Percentiles rank a stretch among this genome's conserved stretches.
Conservation (phyloP, 2,888 invertebrate genomes). For the Melanargia galathea region DNA sequence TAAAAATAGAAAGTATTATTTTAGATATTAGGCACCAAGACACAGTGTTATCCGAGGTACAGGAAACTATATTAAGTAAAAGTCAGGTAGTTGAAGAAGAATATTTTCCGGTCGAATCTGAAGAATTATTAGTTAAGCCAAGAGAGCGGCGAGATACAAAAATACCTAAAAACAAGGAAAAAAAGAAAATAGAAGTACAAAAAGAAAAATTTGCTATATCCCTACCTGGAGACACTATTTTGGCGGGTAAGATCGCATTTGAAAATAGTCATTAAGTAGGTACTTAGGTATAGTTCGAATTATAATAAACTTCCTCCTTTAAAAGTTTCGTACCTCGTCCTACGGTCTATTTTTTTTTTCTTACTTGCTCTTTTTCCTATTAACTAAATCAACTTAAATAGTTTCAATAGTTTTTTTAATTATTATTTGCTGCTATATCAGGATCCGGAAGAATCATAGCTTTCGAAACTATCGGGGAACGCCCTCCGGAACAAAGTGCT, state of each 20-base stretch:
- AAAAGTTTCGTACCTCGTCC: too few species aligned
- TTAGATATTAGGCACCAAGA: constrained; percentile 70
- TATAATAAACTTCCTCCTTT: too few species aligned
- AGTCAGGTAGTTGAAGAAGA: constrained; percentile 21
- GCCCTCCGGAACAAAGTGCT: constrained; percentile 57
- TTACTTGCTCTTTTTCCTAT: too few species aligned
- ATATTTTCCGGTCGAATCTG: constrained; percentile 5
- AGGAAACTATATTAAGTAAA: constrained; percentile 52
- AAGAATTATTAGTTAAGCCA: constrained; percentile 1
- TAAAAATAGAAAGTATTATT: constrained; percentile 22
- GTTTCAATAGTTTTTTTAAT: background rate
- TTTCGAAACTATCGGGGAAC: constrained; percentile 55
- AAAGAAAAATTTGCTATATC: constrained; percentile 57
- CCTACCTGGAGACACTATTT: constrained; percentile 57
- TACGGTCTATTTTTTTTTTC: too few species aligned
- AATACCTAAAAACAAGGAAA: constrained; percentile 41
- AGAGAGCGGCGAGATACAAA: constrained; percentile 18
- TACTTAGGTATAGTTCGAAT: too few species aligned
- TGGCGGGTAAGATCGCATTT: constrained; percentile 55
- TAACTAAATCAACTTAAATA: too few species aligned
- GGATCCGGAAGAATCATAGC: constrained; percentile 63
- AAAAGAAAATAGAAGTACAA: constrained; percentile 48
- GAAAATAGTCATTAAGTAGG: background rate
- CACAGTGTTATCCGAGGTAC: constrained; percentile 55
- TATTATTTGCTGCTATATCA: constrained; percentile 36